Evolutionary conservation across 2,797 vertebrate genomes (phyloP).

Genomic region (Philypnodon macrostomus): DNA sequence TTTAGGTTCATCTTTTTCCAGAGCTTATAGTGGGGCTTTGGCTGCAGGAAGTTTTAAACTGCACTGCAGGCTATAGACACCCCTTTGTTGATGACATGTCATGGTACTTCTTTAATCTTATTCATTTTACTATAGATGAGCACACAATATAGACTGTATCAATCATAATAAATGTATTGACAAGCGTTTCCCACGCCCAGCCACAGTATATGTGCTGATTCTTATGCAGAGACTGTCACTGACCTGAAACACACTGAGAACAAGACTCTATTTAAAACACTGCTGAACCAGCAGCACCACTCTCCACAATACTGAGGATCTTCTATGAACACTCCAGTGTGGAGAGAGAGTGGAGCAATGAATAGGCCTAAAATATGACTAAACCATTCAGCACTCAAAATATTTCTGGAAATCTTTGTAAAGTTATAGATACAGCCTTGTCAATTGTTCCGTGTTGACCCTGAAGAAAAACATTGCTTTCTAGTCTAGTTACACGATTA

Average conservation of each 20-base stretch:
- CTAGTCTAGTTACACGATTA: not conserved
- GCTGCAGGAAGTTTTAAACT: conserved; percentile 11
- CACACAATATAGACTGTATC: conserved; percentile 2
- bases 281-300: conserved; percentile 46
- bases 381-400: not conserved
- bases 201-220: conserved; percentile 31
- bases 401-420: not conserved
- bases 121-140: not conserved
- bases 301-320: not conserved
- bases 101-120: not conserved
- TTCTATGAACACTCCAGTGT: conserved; percentile 4
- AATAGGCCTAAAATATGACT: not conserved
- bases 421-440: not conserved
- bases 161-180: conserved; percentile 10
- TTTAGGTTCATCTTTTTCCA: no score
- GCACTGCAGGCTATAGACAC: not conserved
- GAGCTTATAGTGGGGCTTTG: conserved; percentile 17
- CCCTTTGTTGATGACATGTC: not conserved
- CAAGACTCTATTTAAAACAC: conserved; percentile 50
- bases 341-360: not conserved
- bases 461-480: not conserved
- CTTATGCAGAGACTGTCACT: conserved; percentile 21
- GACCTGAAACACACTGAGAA: conserved; percentile 49
- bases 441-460: not conserved
- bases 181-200: conserved; percentile 11